Percentiles rank a stretch among this genome's conserved stretches.
Evolutionary conservation across 2,113 vertebrate genomes (phyloP).

Genomic region (Pachycephala philippinensis): DNA sequence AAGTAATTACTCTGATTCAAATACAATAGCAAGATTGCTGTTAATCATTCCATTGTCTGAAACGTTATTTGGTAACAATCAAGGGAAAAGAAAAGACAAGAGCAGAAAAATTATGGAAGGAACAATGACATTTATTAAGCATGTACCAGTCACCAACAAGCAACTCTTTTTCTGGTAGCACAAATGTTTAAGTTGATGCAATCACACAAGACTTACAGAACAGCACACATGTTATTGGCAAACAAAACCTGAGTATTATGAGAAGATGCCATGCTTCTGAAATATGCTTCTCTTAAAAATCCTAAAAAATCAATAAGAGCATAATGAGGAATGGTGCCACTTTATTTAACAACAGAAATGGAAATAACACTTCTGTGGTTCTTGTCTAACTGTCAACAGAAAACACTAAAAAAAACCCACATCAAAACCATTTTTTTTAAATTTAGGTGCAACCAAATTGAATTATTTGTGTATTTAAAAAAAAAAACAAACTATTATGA

Average conservation of each 20-base stretch:
- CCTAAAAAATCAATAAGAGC: background rate
- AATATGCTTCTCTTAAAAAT: background rate
- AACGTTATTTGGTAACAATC: background rate
- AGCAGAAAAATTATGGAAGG: background rate
- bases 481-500: background rate
- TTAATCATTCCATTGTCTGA: constrained; percentile 11
- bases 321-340: background rate
- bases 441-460: background rate
- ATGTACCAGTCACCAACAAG: background rate
- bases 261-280: background rate
- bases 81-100: background rate
- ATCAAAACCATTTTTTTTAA: background rate
- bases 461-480: background rate
- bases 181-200: background rate
- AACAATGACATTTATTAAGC: background rate
- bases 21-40: background rate
- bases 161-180: background rate
- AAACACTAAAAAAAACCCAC: background rate
- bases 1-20: background rate
- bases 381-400: background rate
- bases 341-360: background rate
- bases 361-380: background rate
- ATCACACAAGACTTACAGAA: background rate
- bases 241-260: background rate
- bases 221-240: background rate